Conservation (phyloP, 2,888 invertebrate species). For the Nemotelus pantherinus region DNA sequence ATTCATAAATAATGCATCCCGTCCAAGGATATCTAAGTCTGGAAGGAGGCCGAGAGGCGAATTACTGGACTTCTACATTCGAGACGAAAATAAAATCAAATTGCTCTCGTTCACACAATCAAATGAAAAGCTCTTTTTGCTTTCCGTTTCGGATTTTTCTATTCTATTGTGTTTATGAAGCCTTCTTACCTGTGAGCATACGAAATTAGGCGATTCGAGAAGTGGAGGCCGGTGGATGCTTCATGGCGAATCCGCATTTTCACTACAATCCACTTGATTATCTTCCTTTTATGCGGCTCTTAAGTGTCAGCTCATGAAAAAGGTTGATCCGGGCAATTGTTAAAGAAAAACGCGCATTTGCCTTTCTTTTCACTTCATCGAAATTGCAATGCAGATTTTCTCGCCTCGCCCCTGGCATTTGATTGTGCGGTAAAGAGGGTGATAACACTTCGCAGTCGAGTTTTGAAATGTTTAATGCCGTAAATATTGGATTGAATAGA, state of each 20-base stretch:
- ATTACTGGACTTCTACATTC: not conserved
- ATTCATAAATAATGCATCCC: constrained; percentile 17
- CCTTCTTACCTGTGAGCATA: constrained; percentile 27
- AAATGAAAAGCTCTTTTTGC: constrained; percentile 36
- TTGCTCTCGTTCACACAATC: constrained; percentile 17
- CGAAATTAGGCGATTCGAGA: constrained; percentile 17
- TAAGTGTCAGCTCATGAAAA: constrained; percentile 42
- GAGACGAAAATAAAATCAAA: constrained; percentile 29
- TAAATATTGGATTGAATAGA: constrained; percentile 40
- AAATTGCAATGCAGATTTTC: constrained; percentile 34
- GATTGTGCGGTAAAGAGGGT: constrained; percentile 14
- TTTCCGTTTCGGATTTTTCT: not conserved
- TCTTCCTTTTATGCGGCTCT: constrained; percentile 32
- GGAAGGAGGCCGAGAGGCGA: not conserved
- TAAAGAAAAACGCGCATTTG: constrained; percentile 29
- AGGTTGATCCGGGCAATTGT: constrained; percentile 41
- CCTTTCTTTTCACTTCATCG: constrained; percentile 38
- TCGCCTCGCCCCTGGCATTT: not conserved
- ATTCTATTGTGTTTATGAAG: constrained; percentile 11
- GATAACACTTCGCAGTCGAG: constrained; percentile 5
- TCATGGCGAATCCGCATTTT: constrained; percentile 26
- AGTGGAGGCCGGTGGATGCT: not conserved
- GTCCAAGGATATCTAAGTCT: not conserved
- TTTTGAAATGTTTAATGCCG: constrained; percentile 40
- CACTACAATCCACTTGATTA: constrained; percentile 43